Evolutionary conservation across 2,797 vertebrate species (phyloP).

Genomic region (Acanthurus lineatus): DNA sequence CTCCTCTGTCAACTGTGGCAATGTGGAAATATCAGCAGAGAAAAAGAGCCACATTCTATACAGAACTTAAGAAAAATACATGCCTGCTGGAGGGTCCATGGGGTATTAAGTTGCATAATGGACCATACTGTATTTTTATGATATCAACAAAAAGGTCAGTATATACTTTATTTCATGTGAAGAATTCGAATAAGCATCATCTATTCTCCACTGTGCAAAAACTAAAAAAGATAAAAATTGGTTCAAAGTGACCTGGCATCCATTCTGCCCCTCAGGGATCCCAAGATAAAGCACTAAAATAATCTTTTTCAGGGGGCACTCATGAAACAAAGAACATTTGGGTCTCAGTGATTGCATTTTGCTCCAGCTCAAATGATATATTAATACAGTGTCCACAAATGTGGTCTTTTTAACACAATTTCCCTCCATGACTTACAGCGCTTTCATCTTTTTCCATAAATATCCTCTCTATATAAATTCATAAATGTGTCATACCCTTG

Average conservation of each 20-base stretch:
- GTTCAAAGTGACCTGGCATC: conserved; percentile 84
- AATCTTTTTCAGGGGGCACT: conserved; percentile 81
- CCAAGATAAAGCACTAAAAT: conserved; percentile 83
- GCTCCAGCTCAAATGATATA: conserved; percentile 84
- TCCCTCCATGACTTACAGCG: conserved; percentile 82
- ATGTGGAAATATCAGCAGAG: conserved; percentile 63
- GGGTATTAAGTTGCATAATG: conserved; percentile 71
- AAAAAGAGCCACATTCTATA: conserved; percentile 64
- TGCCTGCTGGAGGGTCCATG: conserved; percentile 50
- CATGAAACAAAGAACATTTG: conserved; percentile 86
- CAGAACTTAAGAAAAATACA: conserved; percentile 63
- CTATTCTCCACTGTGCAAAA: conserved; percentile 80
- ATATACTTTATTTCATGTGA: conserved; percentile 77
- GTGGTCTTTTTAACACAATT: conserved; percentile 86
- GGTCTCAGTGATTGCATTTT: conserved; percentile 85
- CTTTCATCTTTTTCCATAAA: conserved; percentile 88
- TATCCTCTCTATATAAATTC: conserved; percentile 85
- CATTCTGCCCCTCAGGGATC: conserved; percentile 74
- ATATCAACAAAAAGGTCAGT: conserved; percentile 80
- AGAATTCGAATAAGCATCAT: conserved; percentile 76
- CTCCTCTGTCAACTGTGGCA: conserved; percentile 59
- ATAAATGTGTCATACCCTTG: conserved; percentile 86
- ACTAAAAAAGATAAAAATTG: conserved; percentile 80
- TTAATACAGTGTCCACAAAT: conserved; percentile 86
- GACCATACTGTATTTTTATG: conserved; percentile 75